These are phyloP conservation scores for Eupithecia insigniata DNA, from an alignment of 2,888 invertebrate genomes.

Conservation along the genomic window DNA sequence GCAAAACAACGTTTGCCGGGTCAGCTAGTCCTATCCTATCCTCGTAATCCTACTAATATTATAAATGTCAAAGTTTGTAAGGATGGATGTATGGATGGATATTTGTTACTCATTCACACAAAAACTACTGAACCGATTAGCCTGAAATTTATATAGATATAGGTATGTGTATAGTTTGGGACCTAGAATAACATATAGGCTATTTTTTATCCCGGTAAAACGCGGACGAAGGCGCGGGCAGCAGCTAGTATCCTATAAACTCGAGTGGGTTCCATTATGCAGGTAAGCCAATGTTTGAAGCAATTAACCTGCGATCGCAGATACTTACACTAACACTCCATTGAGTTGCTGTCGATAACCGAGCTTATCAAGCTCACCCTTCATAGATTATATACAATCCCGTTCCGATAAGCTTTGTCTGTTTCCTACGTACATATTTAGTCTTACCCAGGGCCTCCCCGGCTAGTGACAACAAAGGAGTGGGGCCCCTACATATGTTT, in stretches of 20 bases:
- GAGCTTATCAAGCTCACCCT: background rate
- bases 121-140: no score
- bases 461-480: background rate
- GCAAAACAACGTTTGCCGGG: no score
- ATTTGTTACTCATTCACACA: no score
- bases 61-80: no score
- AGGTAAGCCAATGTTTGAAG: slow-evolving; percentile 5
- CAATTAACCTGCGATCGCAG: slow-evolving; percentile 6
- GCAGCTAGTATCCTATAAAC: background rate
- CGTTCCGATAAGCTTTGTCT: background rate
- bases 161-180: no score
- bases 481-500: background rate
- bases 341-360: slow-evolving; percentile 4
- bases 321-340: slow-evolving; percentile 9
- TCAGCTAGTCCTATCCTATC: no score
- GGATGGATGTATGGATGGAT: no score
- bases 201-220: no score
- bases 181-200: no score
- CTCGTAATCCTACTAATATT: no score
- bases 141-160: no score
- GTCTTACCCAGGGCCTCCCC: background rate
- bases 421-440: background rate
- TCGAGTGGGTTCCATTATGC: background rate
- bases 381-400: background rate
- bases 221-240: no score